phyloP scores from a whole-genome alignment of 1,140 invertebrate genomes.

The Cryptotermes secundus region DNA sequence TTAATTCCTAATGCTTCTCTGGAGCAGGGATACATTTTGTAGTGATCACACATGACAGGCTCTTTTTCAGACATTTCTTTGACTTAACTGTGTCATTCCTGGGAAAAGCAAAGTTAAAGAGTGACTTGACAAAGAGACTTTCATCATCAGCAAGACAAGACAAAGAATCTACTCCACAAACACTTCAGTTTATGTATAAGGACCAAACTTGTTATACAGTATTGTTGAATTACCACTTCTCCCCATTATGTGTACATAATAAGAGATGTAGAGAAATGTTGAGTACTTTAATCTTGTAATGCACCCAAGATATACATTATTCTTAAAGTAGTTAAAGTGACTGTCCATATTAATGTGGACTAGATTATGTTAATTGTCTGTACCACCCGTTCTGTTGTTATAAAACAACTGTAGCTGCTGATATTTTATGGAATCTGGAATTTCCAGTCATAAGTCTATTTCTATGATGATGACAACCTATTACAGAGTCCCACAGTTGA shows the following conservation, averaged over 20 bases:
- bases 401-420: conserved; percentile 19
- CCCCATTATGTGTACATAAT: conserved; percentile 16
- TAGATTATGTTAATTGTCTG: background rate
- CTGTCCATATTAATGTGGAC: background rate
- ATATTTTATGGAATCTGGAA: background rate
- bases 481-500: background rate
- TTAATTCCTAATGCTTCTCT: background rate
- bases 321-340: background rate
- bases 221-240: conserved; percentile 24
- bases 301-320: background rate
- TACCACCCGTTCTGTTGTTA: background rate
- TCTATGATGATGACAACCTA: background rate
- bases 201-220: conserved; percentile 26
- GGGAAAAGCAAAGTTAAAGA: conserved; percentile 30
- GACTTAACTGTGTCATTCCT: conserved; percentile 2
- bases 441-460: background rate
- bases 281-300: background rate
- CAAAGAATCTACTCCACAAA: background rate
- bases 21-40: conserved; percentile 12
- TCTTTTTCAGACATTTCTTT: background rate
- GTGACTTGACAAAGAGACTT: background rate
- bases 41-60: conserved; percentile 8
- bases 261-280: background rate
- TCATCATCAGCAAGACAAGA: background rate
- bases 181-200: background rate